Conservation (phyloP, 2,888 invertebrate genomes). For the Orthosia cruda region DNA sequence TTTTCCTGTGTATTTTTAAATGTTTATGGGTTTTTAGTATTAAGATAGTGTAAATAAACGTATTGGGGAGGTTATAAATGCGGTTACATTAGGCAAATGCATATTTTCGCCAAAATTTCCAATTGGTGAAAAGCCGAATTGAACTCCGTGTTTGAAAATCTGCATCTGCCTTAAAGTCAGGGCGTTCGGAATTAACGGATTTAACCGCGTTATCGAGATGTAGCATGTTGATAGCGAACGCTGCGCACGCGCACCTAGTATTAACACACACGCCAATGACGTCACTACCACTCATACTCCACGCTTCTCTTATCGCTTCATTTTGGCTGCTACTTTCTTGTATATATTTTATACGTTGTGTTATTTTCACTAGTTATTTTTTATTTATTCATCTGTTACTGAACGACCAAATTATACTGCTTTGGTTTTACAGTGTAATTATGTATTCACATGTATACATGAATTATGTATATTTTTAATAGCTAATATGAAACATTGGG, state of each 20-base stretch:
- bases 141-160: conserved; percentile 56
- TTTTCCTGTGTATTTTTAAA: neutral
- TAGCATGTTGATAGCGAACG: conserved; percentile 75
- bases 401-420: conserved; percentile 81
- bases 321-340: conserved; percentile 77
- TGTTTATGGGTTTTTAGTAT: conserved; percentile 12
- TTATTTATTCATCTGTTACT: conserved; percentile 66
- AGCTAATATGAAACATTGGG: conserved; percentile 22
- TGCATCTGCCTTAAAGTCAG: conserved; percentile 70
- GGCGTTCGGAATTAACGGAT: conserved; percentile 73
- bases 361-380: conserved; percentile 58
- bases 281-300: conserved; percentile 76
- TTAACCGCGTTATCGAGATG: conserved; percentile 74
- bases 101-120: conserved; percentile 64
- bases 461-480: conserved; percentile 29
- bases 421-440: conserved; percentile 72
- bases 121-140: conserved; percentile 33
- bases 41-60: conserved; percentile 57
- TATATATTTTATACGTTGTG: conserved; percentile 80
- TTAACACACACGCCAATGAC: conserved; percentile 76
- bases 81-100: conserved; percentile 71
- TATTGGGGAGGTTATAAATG: conserved; percentile 75
- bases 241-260: conserved; percentile 77
- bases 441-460: conserved; percentile 38
- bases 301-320: conserved; percentile 84